phyloP scores from a whole-genome alignment of 2,797 vertebrate genomes.

The Melopsittacus undulatus region DNA sequence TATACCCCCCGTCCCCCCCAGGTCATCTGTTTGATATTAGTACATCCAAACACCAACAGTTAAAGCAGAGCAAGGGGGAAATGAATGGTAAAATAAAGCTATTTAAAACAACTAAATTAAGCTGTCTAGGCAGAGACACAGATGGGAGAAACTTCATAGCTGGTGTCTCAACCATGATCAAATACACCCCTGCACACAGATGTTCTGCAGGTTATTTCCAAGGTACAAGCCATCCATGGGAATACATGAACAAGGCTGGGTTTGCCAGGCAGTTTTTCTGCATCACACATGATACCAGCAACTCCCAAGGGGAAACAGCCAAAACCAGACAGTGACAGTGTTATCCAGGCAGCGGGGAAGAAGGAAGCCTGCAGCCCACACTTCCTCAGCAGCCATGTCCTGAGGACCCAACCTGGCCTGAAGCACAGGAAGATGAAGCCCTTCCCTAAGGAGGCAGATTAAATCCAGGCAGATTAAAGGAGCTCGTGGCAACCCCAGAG shows the following conservation, averaged over 20 bases:
- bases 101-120: conserved; percentile 23
- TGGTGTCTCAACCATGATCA: background rate
- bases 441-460: background rate
- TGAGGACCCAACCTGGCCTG: accelerated
- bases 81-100: background rate
- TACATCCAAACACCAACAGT: background rate
- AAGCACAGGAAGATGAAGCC: background rate
- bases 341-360: background rate
- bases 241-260: background rate
- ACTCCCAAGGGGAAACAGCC: background rate
- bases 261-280: background rate
- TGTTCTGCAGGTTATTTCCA: conserved; percentile 22
- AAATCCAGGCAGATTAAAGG: background rate
- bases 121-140: background rate
- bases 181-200: background rate
- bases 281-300: background rate
- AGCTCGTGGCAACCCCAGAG: background rate
- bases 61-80: background rate
- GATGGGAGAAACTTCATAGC: conserved; percentile 26
- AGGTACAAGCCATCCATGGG: background rate
- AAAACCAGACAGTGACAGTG: background rate
- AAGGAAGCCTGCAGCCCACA: conserved; percentile 12
- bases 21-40: background rate
- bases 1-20: background rate
- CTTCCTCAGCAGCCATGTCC: background rate